Evolutionary conservation across 1,140 invertebrate genomes (phyloP).

Genomic region (Brachionus manjavacas): DNA sequence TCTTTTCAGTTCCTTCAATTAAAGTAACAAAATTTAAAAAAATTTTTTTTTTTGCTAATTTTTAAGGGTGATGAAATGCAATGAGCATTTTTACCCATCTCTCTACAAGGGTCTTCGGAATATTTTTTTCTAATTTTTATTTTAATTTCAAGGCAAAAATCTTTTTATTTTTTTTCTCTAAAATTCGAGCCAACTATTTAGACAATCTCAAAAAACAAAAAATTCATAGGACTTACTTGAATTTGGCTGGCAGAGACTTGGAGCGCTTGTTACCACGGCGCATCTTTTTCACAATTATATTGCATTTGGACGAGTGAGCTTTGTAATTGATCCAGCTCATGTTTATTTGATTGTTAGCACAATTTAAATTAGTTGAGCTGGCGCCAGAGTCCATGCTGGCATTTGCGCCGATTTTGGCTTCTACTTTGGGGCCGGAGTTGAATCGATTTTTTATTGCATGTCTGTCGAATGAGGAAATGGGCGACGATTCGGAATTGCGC

Average conservation of each 20-base stretch:
- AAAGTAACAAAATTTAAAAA: too few relatives aligned
- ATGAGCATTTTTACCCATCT: too few relatives aligned
- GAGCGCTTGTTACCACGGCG: slow-evolving; percentile 16
- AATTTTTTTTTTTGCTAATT: too few relatives aligned
- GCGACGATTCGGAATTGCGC: not conserved
- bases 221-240: not conserved
- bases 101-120: too few relatives aligned
- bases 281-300: not conserved
- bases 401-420: not conserved
- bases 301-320: slow-evolving; percentile 22
- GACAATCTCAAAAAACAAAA: not conserved
- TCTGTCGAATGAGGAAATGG: not conserved
- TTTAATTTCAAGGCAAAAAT: too few relatives aligned
- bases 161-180: too few relatives aligned
- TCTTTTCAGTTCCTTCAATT: too few relatives aligned
- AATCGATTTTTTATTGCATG: not conserved
- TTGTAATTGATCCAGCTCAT: not conserved
- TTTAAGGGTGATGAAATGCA: too few relatives aligned
- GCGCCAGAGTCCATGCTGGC: not conserved
- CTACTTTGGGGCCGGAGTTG: not conserved
- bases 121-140: too few relatives aligned
- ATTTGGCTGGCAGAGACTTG: slow-evolving; percentile 23
- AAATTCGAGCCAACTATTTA: not conserved
- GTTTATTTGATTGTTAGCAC: not conserved
- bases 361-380: not conserved